phyloP scores from a whole-genome alignment of 2,113 vertebrate species.

The Brachypodius melanocephalos region DNA sequence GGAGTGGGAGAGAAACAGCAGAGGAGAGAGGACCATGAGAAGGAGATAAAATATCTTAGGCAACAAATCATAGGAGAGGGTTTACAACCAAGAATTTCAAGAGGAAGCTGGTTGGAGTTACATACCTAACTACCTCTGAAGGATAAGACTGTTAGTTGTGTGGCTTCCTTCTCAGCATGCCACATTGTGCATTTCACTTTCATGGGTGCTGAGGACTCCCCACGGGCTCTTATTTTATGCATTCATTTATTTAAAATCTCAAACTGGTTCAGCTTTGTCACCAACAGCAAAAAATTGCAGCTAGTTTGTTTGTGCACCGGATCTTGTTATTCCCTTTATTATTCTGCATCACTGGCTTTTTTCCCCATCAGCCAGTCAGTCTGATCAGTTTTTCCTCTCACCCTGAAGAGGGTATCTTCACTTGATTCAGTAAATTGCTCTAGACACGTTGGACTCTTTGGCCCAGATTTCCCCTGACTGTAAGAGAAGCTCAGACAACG shows the following conservation, averaged over 20 bases:
- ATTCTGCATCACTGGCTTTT: background rate
- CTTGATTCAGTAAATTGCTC: background rate
- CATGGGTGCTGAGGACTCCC: background rate
- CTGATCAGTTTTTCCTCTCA: background rate
- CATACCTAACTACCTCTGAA: fast-evolving
- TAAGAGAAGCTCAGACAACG: background rate
- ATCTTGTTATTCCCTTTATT: background rate
- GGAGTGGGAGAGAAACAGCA: background rate
- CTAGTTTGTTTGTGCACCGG: background rate
- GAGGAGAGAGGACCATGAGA: background rate
- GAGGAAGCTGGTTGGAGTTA: background rate
- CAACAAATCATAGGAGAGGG: background rate
- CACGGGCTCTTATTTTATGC: background rate
- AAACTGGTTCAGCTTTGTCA: background rate
- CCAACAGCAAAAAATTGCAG: background rate
- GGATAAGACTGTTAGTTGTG: background rate
- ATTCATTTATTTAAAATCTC: background rate
- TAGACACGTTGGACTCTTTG: background rate
- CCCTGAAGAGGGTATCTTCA: background rate
- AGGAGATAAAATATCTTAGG: background rate
- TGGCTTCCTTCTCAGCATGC: background rate
- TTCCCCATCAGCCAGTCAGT: background rate
- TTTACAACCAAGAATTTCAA: background rate
- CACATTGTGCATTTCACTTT: background rate
- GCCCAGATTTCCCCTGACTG: background rate